Percentiles rank a stretch among this genome's conserved stretches.
These are phyloP conservation scores for Apoda limacodes DNA, from an alignment of 2,888 invertebrate genomes.

Conservation along the genomic window DNA sequence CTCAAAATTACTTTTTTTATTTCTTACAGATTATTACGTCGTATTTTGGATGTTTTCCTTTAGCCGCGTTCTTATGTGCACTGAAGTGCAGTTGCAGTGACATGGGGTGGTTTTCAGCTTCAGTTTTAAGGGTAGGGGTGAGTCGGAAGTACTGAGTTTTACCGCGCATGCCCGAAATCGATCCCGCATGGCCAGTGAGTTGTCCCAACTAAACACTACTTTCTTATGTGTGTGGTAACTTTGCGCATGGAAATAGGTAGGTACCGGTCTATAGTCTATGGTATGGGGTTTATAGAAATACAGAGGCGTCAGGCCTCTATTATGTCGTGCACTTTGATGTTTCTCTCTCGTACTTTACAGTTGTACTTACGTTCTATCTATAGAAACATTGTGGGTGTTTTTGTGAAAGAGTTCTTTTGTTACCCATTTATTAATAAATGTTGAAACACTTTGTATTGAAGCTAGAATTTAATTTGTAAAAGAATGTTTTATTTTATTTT, in stretches of 20 bases:
- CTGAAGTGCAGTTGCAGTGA: slow-evolving; percentile 63
- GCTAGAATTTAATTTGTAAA: no score
- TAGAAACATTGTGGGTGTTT: slow-evolving; percentile 23
- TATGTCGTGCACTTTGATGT: slow-evolving; percentile 66
- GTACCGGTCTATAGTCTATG: slow-evolving; percentile 18
- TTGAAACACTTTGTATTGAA: no score
- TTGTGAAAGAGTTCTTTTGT: slow-evolving; percentile 21
- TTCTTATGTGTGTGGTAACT: slow-evolving; percentile 27
- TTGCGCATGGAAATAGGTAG: slow-evolving; percentile 16
- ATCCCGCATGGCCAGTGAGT: slow-evolving; percentile 52
- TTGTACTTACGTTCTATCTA: slow-evolving; percentile 23
- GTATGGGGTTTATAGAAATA: slow-evolving; percentile 27
- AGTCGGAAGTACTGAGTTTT: slow-evolving; percentile 32
- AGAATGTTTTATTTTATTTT: no score
- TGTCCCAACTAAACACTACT: slow-evolving; percentile 44
- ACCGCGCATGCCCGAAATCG: slow-evolving; percentile 62
- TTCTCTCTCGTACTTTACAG: slow-evolving; percentile 26
- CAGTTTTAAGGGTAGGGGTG: slow-evolving; percentile 24
- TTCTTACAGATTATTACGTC: slow-evolving; percentile 24
- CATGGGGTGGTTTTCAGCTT: slow-evolving; percentile 31
- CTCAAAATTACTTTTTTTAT: slow-evolving; percentile 13
- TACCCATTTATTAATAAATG: no score
- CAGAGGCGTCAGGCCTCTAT: slow-evolving; percentile 31
- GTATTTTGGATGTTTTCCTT: slow-evolving; percentile 36
- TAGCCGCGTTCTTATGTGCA: slow-evolving; percentile 51